These are phyloP conservation scores for Centropristis striata DNA, from an alignment of 2,113 vertebrate genomes.

Conservation along the genomic window DNA sequence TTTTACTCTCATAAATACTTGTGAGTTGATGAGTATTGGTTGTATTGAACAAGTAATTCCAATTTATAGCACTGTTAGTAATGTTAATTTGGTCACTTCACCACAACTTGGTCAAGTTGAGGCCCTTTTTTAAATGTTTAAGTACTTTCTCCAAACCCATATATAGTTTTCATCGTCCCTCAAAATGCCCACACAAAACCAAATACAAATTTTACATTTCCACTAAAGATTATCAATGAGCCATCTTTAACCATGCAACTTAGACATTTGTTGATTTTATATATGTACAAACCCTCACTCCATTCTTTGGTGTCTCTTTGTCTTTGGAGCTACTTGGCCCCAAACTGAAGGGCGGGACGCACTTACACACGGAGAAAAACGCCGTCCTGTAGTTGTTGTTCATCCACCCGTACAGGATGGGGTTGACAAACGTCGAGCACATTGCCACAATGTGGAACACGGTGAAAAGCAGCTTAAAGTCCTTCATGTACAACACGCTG, in stretches of 20 bases:
- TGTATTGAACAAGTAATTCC: background rate
- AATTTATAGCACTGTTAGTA: background rate
- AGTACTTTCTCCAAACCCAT: background rate
- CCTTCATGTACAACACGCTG: slow-evolving; percentile 88
- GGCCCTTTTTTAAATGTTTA: background rate
- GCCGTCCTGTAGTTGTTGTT: slow-evolving; percentile 95
- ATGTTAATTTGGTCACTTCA: background rate
- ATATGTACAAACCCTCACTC: slow-evolving; percentile 37
- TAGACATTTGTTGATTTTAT: slow-evolving; percentile 69
- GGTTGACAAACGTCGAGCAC: slow-evolving; percentile 96
- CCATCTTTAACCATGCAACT: slow-evolving; percentile 1
- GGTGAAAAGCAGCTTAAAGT: slow-evolving; percentile 95
- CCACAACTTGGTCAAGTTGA: too few relatives aligned
- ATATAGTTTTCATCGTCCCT: background rate
- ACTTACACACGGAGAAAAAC: slow-evolving; percentile 91
- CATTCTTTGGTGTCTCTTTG: slow-evolving; percentile 36
- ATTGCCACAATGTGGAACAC: slow-evolving; percentile 94
- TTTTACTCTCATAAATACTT: background rate
- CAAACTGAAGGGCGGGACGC: slow-evolving; percentile 83
- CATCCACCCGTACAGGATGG: slow-evolving; percentile 97
- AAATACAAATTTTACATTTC: slow-evolving; percentile 9
- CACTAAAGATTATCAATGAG: background rate
- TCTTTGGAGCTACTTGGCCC: slow-evolving; percentile 14
- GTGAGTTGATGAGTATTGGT: background rate
- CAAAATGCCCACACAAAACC: background rate